Evolutionary conservation across 2,888 invertebrate genomes (phyloP), one percentile per base, ranked within the genome.

Genomic region (Pammene fasciana): DNA sequence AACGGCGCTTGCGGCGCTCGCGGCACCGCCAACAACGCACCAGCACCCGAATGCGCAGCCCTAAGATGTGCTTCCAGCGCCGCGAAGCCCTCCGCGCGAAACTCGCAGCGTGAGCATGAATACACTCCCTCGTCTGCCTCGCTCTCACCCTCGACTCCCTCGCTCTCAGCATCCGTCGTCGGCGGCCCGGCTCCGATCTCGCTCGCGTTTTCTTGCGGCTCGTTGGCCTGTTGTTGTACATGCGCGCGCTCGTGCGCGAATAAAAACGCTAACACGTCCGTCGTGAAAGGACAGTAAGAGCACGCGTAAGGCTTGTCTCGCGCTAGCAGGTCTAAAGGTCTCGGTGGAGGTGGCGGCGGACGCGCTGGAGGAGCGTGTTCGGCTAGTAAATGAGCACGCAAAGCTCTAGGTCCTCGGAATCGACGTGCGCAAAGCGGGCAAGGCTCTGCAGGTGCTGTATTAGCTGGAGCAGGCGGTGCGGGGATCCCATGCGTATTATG

Each of bases 401-500:
- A 88, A 94, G 97, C 98, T 72, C 98, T 97, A 14, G 96, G 95
- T 72, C 97, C 97, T 57, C 97, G 94, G 87, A 98, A 98, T 71
- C 97, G 94, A 0, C 97, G 94, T 76, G 96, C 96, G 83, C 98
- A 98, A 67, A 98, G 94, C 13, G 96, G 95, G 82, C 98, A 98
- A 0, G 90, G 91, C 82, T 87, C 89, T 62, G 89, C 86, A 74
- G 93, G 86, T 73, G 93, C 83, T 74, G 93, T 79, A 82, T 92
- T 77, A 75, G 88, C 80, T 0, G 94, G 94, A 4, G 94, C 93
- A 0, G 96, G 96, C 68, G 97, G 97, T 73, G 98, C 97, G 13
- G 97, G 96, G 71, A 99, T 98, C 16, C 99, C 99, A 86, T 99
- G 99, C 43, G 98, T 98, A 87, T 99, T 99, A 84, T 98, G 98